Evolutionary conservation across 2,113 vertebrate species (phyloP), one percentile per base, ranked within the genome.

Genomic region (Girardinichthys multiradiatus): DNA sequence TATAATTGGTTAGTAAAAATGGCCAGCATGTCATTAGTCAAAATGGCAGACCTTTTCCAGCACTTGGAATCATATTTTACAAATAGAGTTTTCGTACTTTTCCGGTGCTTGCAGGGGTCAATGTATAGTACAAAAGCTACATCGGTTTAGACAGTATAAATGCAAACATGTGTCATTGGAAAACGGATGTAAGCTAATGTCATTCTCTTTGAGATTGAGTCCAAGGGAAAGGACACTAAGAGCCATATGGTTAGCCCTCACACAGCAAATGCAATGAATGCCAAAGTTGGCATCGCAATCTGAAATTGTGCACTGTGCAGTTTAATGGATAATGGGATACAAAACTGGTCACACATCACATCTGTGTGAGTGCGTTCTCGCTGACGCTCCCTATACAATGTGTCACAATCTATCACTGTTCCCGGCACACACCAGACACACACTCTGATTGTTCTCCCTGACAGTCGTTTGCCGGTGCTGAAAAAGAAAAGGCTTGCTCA

Each of bases 361-460:
- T 87, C 82, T 90, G 82, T 70, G 84, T 68, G 74, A 77, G 42
- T 9, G 15, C 4, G 62, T 68, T 66, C 61, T 58, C 59, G 82
- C 82, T 58, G 76, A 87, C 10, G 51, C 71, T 64, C 48, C 57
- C 64, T 54, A 26, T 79, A 72, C 80, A 70, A 68, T 57, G 51
- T 85, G 87, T 84, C 88, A 82, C 85, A 58, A 57, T 82, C 72
- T 54, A 86, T 92, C 86, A 85, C 64, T 30, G 24, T 80, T 80
- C 73, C 27, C 54, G 37, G 61, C 67, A 70, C 65, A 61, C 13
- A 70, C 66, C 61, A 1, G 9, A 29, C 57, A 37, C 72, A 70
- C 68, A 15, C 17, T 37, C 64, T 72, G 63, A 79, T 78, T 78
- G 71, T 57, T 76, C 70, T 66, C 31, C 8, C 21, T 76, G 67